Evolutionary conservation across 2,888 invertebrate genomes (phyloP), one percentile per base, ranked within the genome.

Genomic region (Ennomos erosarius): DNA sequence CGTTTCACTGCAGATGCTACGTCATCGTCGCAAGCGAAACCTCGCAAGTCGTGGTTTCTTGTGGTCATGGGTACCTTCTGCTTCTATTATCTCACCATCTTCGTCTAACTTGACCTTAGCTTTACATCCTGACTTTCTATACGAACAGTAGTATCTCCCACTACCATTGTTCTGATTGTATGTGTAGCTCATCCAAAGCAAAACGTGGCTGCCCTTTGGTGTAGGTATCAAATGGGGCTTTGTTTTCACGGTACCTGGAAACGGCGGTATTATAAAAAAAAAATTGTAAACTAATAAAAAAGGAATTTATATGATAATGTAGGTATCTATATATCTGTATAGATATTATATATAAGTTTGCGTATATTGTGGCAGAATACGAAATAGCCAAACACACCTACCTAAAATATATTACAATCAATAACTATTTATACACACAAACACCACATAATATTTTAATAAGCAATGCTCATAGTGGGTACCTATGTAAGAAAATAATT

Each of bases 21-120:
- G 16, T 16, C 16, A 3, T 3, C 16, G 16, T 16, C 16, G 16
- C 16, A 16, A 16, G 16, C 16, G 16, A 1, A 16, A 3, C 16
- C 3, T 16, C 42, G 4, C 42, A 44, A 10, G 43, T 1, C 61
- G 57, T 3, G 75, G 76, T 3, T 75, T 75, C 0, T 66, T 63
- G 53, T 74, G 68, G n/a, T 66, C 69, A 35, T 69, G 65, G 6
- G 38, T 1, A 3, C 62, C 52, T 26, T 55, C 43, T 10, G 68
- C 50, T 11, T 42, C 36, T 2, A 54, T 42, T 9, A 80, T 65
- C 4, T 9, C 46, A 2, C 76, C 75, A 0, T 59, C 37, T 1
- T 49, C n/a, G 54, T 69, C 52, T 34, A 76, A 44, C 38, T 42
- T 76, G 26, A 73, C 61, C 13, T 47, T 67, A 0, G 67, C 72